Evolutionary conservation across 1,140 invertebrate species (phyloP), one percentile per base, ranked within the genome.

Genomic region (Leptinotarsa undecemlineata): DNA sequence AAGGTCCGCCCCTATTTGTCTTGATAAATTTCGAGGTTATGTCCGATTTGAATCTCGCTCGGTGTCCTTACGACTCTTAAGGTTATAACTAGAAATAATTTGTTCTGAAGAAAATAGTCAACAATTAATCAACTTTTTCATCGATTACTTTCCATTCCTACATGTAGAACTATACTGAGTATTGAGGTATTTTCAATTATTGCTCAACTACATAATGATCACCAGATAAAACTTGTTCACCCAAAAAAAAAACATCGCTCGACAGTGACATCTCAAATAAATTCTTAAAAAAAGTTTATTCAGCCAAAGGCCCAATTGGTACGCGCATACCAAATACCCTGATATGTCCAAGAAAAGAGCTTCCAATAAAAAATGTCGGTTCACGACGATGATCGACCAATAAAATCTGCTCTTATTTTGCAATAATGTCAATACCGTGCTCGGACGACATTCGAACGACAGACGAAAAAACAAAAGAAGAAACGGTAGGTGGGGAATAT

Each of bases 401-500:
- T 70, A 26, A 60, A 70, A 70, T 70, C 33, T 57, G 48, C 47
- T 70, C 68, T 70, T 70, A 70, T 70, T 70, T 70, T 70, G 47
- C 68, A 70, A 57, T 70, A 70, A 70, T 70, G 68, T 70, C 68
- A 70, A 70, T 70, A 26, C 47, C 48, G 68, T 26, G 68, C 17
- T 60, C 68, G 51, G 51, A 21, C 47, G 68, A 70, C 68, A 57
- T 57, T 48, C 68, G 68, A 60, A 26, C 62, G 20, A 64, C 63
- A 23, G 68, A 57, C 68, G 48, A 23, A 68, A 68, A 68, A 68
- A 68, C 23, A 33, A 48, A 68, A 68, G 42, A 68, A 33, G 67
- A 48, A 8, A 70, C 19, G 57, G 21, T 48, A 51, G 68, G 68
- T 70, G 42, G 68, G 51, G 68, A 68, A 70, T 60, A 70, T 70